Evolutionary conservation across 2,888 invertebrate species (phyloP).

Genomic region (Disparrhopalites patrizii): DNA sequence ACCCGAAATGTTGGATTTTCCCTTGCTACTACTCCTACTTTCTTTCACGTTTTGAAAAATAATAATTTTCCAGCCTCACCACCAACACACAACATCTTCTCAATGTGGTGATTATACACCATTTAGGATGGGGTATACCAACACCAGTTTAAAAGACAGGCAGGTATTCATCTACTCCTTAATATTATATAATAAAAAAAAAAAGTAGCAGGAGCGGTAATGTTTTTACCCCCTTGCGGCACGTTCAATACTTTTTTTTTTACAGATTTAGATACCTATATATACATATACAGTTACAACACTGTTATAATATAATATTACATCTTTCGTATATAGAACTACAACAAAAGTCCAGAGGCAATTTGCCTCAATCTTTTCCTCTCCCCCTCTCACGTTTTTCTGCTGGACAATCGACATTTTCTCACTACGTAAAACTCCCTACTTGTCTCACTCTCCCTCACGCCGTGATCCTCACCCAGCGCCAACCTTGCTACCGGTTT

Average conservation of each 20-base stretch:
- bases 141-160: slow-evolving; percentile 29
- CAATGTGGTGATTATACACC: slow-evolving; percentile 28
- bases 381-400: background rate
- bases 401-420: slow-evolving; percentile 7
- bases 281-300: slow-evolving; percentile 3
- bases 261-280: no score
- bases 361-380: slow-evolving; percentile 24
- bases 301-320: no score
- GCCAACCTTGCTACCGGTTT: slow-evolving; percentile 30
- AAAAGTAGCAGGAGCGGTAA: no score
- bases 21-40: slow-evolving; percentile 33
- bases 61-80: slow-evolving; percentile 29
- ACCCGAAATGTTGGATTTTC: slow-evolving; percentile 32
- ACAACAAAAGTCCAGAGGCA: slow-evolving; percentile 34
- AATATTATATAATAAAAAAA: no score
- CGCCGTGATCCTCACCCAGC: background rate
- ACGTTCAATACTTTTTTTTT: slow-evolving; percentile 17
- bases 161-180: slow-evolving; percentile 8
- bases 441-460: background rate
- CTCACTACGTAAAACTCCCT: background rate
- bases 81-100: no score
- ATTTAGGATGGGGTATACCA: slow-evolving; percentile 29
- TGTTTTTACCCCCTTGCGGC: slow-evolving; percentile 23
- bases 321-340: slow-evolving; percentile 17
- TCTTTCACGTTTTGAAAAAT: slow-evolving; percentile 34